Evolutionary conservation across 2,113 vertebrate species (phyloP), one percentile per base, ranked within the genome.

Genomic region (Pantherophis guttatus): DNA sequence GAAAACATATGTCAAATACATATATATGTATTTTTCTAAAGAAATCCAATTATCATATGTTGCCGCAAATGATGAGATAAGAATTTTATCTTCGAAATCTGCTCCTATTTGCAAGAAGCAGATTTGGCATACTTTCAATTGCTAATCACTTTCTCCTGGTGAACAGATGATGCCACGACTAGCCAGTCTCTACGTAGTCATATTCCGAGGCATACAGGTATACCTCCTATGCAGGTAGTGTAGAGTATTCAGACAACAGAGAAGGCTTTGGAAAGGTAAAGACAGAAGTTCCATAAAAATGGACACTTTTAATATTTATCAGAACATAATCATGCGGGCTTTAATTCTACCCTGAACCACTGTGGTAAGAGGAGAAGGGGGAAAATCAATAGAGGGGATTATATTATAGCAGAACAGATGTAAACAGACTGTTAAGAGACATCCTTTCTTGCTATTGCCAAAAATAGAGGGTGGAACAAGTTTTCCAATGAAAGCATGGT

Each of bases 11-110:
- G 87, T 93, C 55, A 89, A 94, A 90, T 92, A 90, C 53, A n/a
- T 87, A 91, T 87, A 95, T 94, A 89, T 59, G 95, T 44, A n/a
- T 92, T 92, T 94, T 81, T 91, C 70, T 81, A 81, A 90, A 53
- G 93, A 62, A 5, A 93, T 59, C 48, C 94, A 91, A 93, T 95
- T 94, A 89, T 94, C 94, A 70, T 75, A 62, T 90, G 92, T 75
- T 93, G 59, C 88, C n/a, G n/a, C 94, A 95, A 96, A 94, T 5
- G 81, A 94, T 94, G 94, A 62, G 29, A 54, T 95, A 95, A 96
- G 94, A 95, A 93, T 24, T 55, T 90, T 90, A 92, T 94, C 94
- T 91, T 11, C 91, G 95, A 81, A 96, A 95, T 93, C 92, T 86
- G 90, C 94, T 91, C 29, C 39, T 91, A 59, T 91, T 95, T 88